A percentile compares a stretch with the other conserved stretches of the same genome.
phyloP scores from a whole-genome alignment of 2,888 invertebrate genomes.

The Nymphalis urticae region DNA sequence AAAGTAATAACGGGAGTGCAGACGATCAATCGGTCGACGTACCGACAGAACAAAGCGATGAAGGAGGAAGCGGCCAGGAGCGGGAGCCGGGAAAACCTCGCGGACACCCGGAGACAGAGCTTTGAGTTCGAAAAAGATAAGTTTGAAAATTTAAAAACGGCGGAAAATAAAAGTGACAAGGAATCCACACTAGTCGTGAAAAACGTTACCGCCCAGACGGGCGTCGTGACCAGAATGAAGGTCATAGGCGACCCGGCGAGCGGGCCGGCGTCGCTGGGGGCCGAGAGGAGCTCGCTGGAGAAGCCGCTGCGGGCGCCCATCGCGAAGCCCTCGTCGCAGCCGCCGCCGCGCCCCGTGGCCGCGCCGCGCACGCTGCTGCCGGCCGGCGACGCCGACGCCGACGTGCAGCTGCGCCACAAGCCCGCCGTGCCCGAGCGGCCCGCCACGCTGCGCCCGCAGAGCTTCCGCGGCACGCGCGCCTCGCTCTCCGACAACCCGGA shows the following conservation, averaged over 20 bases:
- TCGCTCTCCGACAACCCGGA: conserved; percentile 49
- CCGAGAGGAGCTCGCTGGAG: conserved; percentile 43
- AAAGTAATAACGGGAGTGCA: conserved; percentile 79
- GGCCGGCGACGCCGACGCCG: conserved; percentile 54
- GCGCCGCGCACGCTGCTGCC: conserved; percentile 71
- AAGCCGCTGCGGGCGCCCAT: conserved; percentile 49
- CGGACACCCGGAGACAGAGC: conserved; percentile 77
- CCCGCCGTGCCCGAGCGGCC: conserved; percentile 92
- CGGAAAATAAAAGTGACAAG: conserved; percentile 44
- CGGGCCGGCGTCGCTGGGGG: conserved; percentile 66
- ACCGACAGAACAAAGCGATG: conserved; percentile 76
- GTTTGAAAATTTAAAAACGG: conserved; percentile 54
- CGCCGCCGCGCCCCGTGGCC: conserved; percentile 74
- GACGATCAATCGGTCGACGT: conserved; percentile 83
- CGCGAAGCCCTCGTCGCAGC: conserved; percentile 79
- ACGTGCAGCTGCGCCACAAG: conserved; percentile 84
- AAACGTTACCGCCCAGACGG: conserved; percentile 72
- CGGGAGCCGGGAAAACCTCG: conserved; percentile 68
- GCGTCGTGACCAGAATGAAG: conserved; percentile 69
- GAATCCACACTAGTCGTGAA: conserved; percentile 64
- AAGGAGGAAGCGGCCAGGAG: conserved; percentile 68
- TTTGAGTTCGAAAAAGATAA: conserved; percentile 80
- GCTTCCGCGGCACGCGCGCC: conserved; percentile 71
- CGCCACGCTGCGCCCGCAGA: conserved; percentile 83
- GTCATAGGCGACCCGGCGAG: conserved; percentile 58